A percentile compares a stretch with the other conserved stretches of the same genome.
Conservation (phyloP, 2,113 vertebrate genomes). For the Grammomys dolichurus region DNA sequence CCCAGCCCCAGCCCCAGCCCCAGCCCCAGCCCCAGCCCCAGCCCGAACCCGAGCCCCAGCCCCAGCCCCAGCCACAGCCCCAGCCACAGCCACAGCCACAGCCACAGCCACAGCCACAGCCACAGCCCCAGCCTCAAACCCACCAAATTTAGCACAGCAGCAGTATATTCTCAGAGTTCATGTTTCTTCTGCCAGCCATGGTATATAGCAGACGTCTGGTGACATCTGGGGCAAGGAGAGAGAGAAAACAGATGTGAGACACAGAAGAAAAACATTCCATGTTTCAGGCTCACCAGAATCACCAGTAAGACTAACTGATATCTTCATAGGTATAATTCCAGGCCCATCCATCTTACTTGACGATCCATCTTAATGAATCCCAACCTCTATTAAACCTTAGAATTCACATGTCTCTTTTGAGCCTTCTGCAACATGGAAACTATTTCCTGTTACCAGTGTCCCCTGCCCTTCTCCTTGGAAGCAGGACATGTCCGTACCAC, state of each 20-base stretch:
- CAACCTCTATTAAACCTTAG: background rate
- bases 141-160: slow-evolving; percentile 65
- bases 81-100: background rate
- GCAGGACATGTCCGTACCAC: no score
- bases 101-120: background rate
- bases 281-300: background rate
- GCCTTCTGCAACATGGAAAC: background rate
- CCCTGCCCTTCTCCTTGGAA: background rate
- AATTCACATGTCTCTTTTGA: background rate
- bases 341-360: background rate
- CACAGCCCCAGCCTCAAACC: background rate
- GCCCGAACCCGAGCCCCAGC: no score
- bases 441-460: background rate
- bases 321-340: background rate
- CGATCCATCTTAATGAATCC: background rate
- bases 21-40: no score
- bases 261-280: background rate
- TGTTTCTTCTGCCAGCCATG: slow-evolving; percentile 34
- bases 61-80: no score
- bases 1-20: no score
- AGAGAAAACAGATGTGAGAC: slow-evolving; percentile 57
- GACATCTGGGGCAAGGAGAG: slow-evolving; percentile 45
- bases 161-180: slow-evolving; percentile 8
- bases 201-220: slow-evolving; percentile 45
- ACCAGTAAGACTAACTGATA: background rate